A percentile compares a stretch with the other conserved stretches of the same genome.
These are phyloP conservation scores for Cyanoderma ruficeps DNA, from an alignment of 2,113 vertebrate species.

Conservation along the genomic window DNA sequence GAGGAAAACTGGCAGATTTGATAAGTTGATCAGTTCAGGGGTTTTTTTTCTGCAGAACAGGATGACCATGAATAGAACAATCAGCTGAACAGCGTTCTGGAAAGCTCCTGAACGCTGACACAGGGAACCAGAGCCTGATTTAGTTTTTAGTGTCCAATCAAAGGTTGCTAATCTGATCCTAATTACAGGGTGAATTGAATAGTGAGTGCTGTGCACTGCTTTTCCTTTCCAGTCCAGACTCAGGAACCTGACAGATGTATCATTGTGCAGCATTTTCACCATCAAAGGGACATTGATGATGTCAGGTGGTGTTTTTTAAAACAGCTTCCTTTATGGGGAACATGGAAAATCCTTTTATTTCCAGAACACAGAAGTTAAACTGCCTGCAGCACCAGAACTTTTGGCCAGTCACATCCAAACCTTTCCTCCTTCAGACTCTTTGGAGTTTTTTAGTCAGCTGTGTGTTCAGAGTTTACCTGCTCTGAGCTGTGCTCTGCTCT, in stretches of 20 bases:
- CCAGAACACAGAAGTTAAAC: background rate
- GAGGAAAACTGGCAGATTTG: background rate
- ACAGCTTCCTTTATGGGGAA: background rate
- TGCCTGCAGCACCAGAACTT: background rate
- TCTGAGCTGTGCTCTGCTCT: background rate
- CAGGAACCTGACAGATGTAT: background rate
- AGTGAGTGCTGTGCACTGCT: slow-evolving; percentile 13
- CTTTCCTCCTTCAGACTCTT: background rate
- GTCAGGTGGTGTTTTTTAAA: background rate
- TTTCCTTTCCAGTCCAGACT: slow-evolving; percentile 1
- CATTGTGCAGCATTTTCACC: background rate
- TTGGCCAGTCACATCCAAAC: background rate
- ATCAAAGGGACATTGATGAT: background rate
- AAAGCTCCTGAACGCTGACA: background rate
- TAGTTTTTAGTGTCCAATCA: slow-evolving; percentile 5
- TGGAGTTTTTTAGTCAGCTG: background rate
- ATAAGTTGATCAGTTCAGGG: background rate
- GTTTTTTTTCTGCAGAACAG: background rate
- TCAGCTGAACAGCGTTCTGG: background rate
- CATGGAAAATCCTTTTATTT: background rate
- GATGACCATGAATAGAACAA: background rate
- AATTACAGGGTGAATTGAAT: background rate
- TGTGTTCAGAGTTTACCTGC: background rate
- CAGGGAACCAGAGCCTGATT: background rate
- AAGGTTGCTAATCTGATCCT: slow-evolving; percentile 13